Evolutionary conservation across 2,888 invertebrate genomes (phyloP), one percentile per base, ranked within the genome.

Genomic region (Drosophila paranaensis): DNA sequence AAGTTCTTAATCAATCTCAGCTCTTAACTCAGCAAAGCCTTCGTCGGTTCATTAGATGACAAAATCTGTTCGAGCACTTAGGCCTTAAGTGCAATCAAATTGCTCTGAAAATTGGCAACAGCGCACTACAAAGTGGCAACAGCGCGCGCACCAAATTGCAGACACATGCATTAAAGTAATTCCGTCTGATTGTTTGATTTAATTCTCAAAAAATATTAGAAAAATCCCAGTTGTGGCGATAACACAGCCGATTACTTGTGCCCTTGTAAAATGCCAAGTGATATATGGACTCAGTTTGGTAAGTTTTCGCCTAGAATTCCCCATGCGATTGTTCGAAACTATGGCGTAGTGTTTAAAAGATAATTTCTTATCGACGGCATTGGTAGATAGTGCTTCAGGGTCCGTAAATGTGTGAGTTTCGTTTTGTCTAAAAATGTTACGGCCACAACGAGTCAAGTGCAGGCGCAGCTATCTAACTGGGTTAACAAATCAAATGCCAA

Each of bases 391-490:
- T 27, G 56, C 33, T 25, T 35, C 43, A 33, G 42, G 27, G 14
- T 30, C 25, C 25, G 14, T n/a, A 16, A 50, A n/a, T 27, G 53
- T 50, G 33, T 14, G n/a, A 20, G n/a, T 43, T 35, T 50, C 30
- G 20, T 53, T 55, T 43, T 51, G 33, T 16, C 50, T 13, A 27
- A n/a, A 33, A 33, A 16, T 13, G 6, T 16, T 37, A 20, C 9
- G 37, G 16, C 51, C 35, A 25, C 13, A 51, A 13, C 33, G 2
- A 51, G 53, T 27, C 37, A 45, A 57, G 35, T 53, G 58, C 25
- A 48, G 10, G 5, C 33, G 6, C 9, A 35, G 27, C 42, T 64
- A 64, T 76, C 76, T 70, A 71, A 70, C 37, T 75, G 71, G 76
- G 63, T 43, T 53, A 73, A 62, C 39, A 48, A 53, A 60, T 50